Evolutionary conservation across 2,888 invertebrate genomes (phyloP).

Genomic region (Andricus quercusramuli): DNA sequence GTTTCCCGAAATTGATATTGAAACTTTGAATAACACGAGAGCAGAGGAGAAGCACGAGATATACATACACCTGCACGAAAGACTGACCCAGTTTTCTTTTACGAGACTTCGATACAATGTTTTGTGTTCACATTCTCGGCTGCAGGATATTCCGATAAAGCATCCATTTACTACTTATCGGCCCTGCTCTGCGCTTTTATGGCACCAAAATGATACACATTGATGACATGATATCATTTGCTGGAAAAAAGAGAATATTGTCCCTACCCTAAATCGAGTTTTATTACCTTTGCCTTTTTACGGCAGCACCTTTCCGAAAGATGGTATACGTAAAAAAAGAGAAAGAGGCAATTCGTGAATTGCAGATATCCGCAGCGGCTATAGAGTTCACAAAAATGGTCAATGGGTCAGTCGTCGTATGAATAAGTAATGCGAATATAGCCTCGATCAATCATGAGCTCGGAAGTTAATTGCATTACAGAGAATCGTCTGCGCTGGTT

Average conservation of each 20-base stretch:
- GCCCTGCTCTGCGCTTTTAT: conserved; percentile 1
- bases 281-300: conserved; percentile 5
- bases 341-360: background rate
- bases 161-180: conserved; percentile 20
- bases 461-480: background rate
- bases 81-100: conserved; percentile 58
- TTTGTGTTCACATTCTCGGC: conserved; percentile 42
- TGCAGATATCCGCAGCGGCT: background rate
- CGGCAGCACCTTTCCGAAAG: background rate
- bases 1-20: conserved; percentile 46
- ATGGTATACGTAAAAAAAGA: background rate
- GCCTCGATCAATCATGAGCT: conserved; percentile 9
- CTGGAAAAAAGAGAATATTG: background rate
- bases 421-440: background rate
- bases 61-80: conserved; percentile 56
- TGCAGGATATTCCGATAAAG: conserved; percentile 36
- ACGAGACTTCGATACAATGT: conserved; percentile 25
- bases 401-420: background rate
- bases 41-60: conserved; percentile 48
- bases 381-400: background rate
- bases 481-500: background rate
- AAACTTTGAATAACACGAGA: conserved; percentile 41
- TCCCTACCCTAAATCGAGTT: background rate
- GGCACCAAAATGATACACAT: background rate
- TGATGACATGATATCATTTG: conserved; percentile 13